Conservation (phyloP, 2,888 invertebrate genomes). For the Ochropleura plecta region DNA sequence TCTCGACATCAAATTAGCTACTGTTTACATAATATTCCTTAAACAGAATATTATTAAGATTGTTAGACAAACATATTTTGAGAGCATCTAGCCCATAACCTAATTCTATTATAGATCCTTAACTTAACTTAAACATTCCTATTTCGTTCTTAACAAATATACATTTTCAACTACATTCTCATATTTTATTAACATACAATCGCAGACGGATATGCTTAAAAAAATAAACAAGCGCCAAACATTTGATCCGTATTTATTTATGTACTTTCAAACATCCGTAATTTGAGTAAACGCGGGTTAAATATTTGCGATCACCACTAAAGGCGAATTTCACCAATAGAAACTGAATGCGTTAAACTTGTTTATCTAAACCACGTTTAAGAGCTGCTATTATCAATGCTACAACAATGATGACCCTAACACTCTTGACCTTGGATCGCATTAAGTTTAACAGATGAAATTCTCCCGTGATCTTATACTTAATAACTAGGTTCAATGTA, state of each 20-base stretch:
- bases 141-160: background rate
- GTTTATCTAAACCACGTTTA: background rate
- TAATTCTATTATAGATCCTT: background rate
- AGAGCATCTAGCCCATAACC: slow-evolving; percentile 30
- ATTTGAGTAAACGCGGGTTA: slow-evolving; percentile 9
- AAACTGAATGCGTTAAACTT: background rate
- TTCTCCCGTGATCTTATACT: slow-evolving; percentile 4
- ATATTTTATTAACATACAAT: slow-evolving; percentile 24
- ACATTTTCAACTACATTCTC: background rate
- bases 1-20: slow-evolving; percentile 9
- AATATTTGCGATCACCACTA: background rate
- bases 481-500: slow-evolving; percentile 1
- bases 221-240: slow-evolving; percentile 16
- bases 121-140: background rate
- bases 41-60: slow-evolving; percentile 41
- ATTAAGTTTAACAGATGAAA: background rate
- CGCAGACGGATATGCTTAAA: background rate
- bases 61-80: background rate
- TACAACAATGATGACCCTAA: background rate
- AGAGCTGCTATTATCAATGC: background rate
- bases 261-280: background rate
- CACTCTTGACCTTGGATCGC: background rate
- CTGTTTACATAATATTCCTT: slow-evolving; percentile 41
- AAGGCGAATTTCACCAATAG: background rate
- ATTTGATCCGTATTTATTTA: slow-evolving; percentile 12